phyloP scores from a whole-genome alignment of 2,113 vertebrate genomes.

The Leuciscus idus region DNA sequence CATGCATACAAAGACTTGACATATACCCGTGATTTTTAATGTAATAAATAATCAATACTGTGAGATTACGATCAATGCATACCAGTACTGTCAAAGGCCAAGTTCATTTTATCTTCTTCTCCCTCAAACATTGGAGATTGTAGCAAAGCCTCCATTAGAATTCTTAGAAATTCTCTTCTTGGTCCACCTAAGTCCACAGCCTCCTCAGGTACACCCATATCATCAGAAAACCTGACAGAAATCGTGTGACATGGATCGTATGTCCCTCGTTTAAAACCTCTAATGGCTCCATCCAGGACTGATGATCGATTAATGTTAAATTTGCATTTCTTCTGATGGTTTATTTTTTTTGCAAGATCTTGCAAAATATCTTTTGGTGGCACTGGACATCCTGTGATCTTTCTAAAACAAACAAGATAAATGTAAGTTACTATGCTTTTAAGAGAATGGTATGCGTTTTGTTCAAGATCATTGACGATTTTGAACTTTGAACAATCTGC shows the following conservation, averaged over 20 bases:
- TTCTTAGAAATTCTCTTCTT: no score
- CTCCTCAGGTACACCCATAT: conserved; percentile 4
- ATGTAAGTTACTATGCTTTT: not conserved
- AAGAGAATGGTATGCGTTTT: not conserved
- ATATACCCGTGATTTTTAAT: not conserved
- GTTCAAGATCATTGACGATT: not conserved
- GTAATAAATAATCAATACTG: not conserved
- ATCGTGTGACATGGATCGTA: conserved; percentile 37
- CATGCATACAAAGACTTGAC: not conserved
- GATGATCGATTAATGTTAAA: conserved; percentile 35
- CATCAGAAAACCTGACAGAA: conserved; percentile 35
- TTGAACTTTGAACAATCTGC: not conserved
- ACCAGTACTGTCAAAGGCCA: conserved; percentile 45
- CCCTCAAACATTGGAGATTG: conserved; percentile 37
- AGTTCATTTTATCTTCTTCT: conserved; percentile 29
- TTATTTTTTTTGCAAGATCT: conserved; percentile 24
- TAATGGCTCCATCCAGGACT: conserved; percentile 49
- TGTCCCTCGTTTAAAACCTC: conserved; percentile 40
- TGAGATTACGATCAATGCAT: conserved; percentile 39
- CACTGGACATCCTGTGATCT: conserved; percentile 8
- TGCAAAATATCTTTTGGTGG: conserved; percentile 34
- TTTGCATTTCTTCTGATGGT: conserved; percentile 30
- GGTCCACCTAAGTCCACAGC: no score
- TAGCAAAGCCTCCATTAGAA: conserved; percentile 30
- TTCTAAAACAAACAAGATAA: no score